Conservation (phyloP, 35 echinoderm and acorn worm species). For the Eucidaris tribuloides region DNA sequence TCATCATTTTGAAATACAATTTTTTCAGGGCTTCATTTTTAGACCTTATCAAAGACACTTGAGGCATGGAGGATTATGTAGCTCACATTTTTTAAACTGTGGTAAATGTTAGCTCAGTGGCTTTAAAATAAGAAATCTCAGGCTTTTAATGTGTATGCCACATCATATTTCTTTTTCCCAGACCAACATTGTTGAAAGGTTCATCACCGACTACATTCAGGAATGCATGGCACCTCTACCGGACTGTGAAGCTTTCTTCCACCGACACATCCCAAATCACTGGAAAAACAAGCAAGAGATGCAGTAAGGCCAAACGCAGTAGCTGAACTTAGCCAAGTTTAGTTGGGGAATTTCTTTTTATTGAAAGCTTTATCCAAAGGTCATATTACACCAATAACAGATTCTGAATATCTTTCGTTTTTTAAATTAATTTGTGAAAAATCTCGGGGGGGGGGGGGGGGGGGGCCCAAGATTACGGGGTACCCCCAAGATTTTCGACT, state of each 20-base stretch:
- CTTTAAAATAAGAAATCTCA: too few species aligned
- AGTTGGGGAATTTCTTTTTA: neutral
- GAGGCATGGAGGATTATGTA: too few species aligned
- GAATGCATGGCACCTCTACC: conserved; percentile 34
- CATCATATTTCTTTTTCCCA: neutral
- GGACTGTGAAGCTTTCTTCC: conserved; percentile 55
- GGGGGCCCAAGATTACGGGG: too few species aligned
- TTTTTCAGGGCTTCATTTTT: too few species aligned
- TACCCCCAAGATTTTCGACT: too few species aligned
- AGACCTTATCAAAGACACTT: too few species aligned
- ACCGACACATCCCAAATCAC: conserved; percentile 30
- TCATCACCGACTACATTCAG: conserved; percentile 44
- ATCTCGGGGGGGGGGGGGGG: neutral
- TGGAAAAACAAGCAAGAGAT: conserved; percentile 12
- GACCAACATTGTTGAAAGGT: conserved; percentile 33
- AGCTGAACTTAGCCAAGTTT: neutral
- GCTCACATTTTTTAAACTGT: too few species aligned
- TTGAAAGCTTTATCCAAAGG: neutral
- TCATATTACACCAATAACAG: neutral
- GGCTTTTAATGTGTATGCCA: too few species aligned
- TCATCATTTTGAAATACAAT: too few species aligned
- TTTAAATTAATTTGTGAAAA: neutral
- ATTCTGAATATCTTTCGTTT: neutral
- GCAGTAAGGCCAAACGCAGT: conserved; percentile 19
- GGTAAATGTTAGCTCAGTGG: too few species aligned